A percentile compares a stretch with the other conserved stretches of the same genome.
phyloP scores from a whole-genome alignment of 2,888 invertebrate genomes.

The Dastarcus helophoroides region DNA sequence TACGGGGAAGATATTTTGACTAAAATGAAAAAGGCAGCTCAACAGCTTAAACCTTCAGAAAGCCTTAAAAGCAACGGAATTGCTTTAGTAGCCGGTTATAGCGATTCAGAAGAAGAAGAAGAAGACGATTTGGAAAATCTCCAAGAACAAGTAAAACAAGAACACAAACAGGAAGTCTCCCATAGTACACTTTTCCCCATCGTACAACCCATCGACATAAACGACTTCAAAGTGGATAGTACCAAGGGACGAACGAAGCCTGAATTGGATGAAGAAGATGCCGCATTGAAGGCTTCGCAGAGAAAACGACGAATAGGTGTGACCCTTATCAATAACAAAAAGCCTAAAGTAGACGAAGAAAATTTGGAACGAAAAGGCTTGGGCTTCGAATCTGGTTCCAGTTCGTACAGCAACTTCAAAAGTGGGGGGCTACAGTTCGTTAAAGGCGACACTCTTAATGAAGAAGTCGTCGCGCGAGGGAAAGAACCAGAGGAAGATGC shows the following conservation, averaged over 20 bases:
- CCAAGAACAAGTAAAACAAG: conserved; percentile 2
- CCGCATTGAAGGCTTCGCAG: conserved; percentile 41
- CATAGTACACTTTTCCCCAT: conserved; percentile 40
- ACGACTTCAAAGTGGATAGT: conserved; percentile 26
- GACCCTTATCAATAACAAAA: conserved; percentile 32
- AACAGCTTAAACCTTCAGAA: conserved; percentile 4
- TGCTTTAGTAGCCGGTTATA: conserved; percentile 44
- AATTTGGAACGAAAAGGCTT: conserved; percentile 21
- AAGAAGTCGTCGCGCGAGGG: conserved; percentile 10
- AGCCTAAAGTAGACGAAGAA: conserved; percentile 13
- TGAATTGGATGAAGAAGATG: conserved; percentile 13
- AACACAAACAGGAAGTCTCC: conserved; percentile 13
- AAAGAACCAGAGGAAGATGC: conserved; percentile 15
- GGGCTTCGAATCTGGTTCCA: conserved; percentile 24
- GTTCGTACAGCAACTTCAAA: conserved; percentile 28
- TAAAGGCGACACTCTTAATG: conserved; percentile 16
- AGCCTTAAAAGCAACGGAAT: conserved; percentile 23
- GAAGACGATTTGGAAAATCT: conserved; percentile 19
- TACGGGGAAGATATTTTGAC: neutral
- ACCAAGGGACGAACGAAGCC: too few species aligned
- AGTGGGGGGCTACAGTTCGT: conserved; percentile 33
- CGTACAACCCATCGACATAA: conserved; percentile 31
- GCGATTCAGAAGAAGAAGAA: conserved; percentile 41
- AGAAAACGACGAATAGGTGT: conserved; percentile 45
- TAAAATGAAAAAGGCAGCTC: conserved; percentile 13